Percentiles rank a stretch among this genome's conserved stretches.
Conservation (phyloP, 2,888 invertebrate species). For the Vanessa cardui region DNA sequence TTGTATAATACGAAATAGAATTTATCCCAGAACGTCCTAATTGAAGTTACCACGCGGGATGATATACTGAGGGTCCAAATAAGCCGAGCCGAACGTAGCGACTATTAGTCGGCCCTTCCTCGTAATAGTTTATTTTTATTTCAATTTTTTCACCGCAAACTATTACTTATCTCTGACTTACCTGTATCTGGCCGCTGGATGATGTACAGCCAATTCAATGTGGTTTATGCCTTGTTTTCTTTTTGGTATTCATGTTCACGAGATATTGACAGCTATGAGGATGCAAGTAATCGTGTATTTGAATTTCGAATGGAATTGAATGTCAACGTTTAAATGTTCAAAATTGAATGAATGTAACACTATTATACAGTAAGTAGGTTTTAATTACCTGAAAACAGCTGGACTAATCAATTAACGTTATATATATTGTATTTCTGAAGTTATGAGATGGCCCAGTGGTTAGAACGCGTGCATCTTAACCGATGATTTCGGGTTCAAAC, state of each 20-base stretch:
- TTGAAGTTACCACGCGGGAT: constrained; percentile 56
- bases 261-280: no score
- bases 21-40: constrained; percentile 45
- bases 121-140: constrained; percentile 50
- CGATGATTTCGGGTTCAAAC: no score
- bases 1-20: constrained; percentile 11
- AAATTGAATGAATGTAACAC: no score
- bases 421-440: no score
- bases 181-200: constrained; percentile 7
- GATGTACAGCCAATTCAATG: not conserved
- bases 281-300: no score
- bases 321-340: no score
- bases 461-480: no score
- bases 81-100: constrained; percentile 62
- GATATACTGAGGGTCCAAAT: constrained; percentile 61
- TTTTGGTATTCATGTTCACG: not conserved
- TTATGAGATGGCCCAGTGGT: no score
- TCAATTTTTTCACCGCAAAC: constrained; percentile 47
- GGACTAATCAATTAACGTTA: no score
- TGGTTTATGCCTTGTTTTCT: not conserved
- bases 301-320: no score
- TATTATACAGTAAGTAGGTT: no score
- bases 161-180: constrained; percentile 34
- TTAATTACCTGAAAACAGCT: no score
- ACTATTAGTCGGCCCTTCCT: constrained; percentile 55